A percentile compares a stretch with the other conserved stretches of the same genome.
These are phyloP conservation scores for Carposina sasakii DNA, from an alignment of 1,140 invertebrate species.

Conservation along the genomic window DNA sequence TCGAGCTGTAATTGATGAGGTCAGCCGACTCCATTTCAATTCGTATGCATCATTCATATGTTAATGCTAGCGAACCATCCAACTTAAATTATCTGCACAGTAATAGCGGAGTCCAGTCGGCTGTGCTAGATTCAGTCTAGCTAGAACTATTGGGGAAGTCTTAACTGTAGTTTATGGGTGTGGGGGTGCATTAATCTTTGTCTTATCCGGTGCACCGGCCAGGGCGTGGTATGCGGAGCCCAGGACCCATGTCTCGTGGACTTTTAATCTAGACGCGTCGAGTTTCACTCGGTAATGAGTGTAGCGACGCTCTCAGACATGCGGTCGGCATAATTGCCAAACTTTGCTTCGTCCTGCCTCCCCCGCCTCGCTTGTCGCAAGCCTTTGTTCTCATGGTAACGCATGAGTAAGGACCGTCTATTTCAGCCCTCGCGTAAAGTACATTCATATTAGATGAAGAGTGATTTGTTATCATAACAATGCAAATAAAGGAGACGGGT, in stretches of 20 bases:
- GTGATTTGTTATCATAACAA: conserved; percentile 19
- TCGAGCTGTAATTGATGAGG: too few species aligned
- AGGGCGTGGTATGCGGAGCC: conserved; percentile 25
- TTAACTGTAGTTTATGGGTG: conserved; percentile 22
- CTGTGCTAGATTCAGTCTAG: too few species aligned
- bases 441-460: conserved; percentile 24
- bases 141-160: conserved; percentile 26
- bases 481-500: too few species aligned
- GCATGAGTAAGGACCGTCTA: conserved; percentile 40
- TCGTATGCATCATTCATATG: too few species aligned
- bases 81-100: too few species aligned
- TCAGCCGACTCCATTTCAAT: too few species aligned
- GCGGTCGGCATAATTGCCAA: conserved; percentile 70
- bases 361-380: conserved; percentile 49
- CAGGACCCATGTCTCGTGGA: conserved; percentile 37
- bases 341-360: conserved; percentile 50
- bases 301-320: conserved; percentile 67
- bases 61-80: too few species aligned
- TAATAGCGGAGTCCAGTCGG: too few species aligned
- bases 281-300: conserved; percentile 64
- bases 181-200: conserved; percentile 20
- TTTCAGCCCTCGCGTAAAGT: conserved; percentile 21
- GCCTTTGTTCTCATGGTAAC: conserved; percentile 58
- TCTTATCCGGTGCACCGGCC: conserved; percentile 24
- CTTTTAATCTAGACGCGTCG: conserved; percentile 63